Evolutionary conservation across 2,888 invertebrate genomes (phyloP).

Genomic region (Parnassius apollo): DNA sequence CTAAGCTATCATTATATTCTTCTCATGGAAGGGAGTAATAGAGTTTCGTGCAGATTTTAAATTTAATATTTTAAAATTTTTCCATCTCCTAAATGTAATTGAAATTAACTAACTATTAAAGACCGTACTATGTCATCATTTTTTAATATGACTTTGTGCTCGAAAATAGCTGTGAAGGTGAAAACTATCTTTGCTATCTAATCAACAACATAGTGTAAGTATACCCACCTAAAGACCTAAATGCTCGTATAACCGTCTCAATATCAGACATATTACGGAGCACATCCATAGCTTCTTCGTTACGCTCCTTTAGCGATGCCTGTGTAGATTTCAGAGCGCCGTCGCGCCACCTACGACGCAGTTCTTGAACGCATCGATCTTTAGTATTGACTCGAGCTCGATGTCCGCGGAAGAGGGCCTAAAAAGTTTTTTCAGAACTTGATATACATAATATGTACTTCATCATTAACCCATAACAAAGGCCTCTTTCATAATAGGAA

Average conservation of each 20-base stretch:
- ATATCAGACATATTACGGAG: slow-evolving; percentile 58
- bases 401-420: slow-evolving; percentile 80
- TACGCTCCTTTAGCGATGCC: slow-evolving; percentile 60
- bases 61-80: no score
- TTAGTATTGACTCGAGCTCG: slow-evolving; percentile 44
- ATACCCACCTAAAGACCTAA: slow-evolving; percentile 62
- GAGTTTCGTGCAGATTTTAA: no score
- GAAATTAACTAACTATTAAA: no score
- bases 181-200: background rate
- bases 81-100: no score
- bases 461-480: no score
- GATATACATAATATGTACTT: background rate
- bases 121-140: no score
- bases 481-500: no score
- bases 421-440: slow-evolving; percentile 18
- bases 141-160: no score
- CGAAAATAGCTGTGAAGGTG: no score
- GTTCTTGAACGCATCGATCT: slow-evolving; percentile 46
- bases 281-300: slow-evolving; percentile 67
- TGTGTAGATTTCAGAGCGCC: slow-evolving; percentile 62
- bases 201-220: background rate
- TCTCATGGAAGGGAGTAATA: no score
- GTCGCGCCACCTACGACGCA: slow-evolving; percentile 64
- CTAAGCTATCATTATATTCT: no score
- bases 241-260: slow-evolving; percentile 63